Evolutionary conservation across 2,797 vertebrate genomes (phyloP).

Genomic region (Kryptolebias ocellatus): DNA sequence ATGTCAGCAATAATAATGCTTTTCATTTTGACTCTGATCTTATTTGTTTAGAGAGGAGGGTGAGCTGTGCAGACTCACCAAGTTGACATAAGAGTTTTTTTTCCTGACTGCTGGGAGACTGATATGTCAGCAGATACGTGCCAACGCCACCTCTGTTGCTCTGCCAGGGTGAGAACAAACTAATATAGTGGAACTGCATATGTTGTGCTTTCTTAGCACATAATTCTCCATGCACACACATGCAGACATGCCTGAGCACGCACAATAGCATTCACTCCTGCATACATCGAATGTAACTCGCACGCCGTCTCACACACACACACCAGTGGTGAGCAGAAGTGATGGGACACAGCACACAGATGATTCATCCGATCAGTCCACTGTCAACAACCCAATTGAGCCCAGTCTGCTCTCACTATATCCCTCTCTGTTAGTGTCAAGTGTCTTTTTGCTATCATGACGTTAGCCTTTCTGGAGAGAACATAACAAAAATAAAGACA

Average conservation of each 20-base stretch:
- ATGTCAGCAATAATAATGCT: slow-evolving; percentile 78
- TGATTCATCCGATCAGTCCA: slow-evolving; percentile 20
- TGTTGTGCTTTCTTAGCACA: slow-evolving; percentile 50
- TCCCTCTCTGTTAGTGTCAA: slow-evolving; percentile 15
- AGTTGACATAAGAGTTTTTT: slow-evolving; percentile 64
- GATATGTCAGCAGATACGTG: slow-evolving; percentile 70
- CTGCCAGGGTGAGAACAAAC: slow-evolving; percentile 58
- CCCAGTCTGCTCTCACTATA: slow-evolving; percentile 10
- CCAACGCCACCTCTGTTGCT: slow-evolving; percentile 43
- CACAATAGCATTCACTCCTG: slow-evolving; percentile 8
- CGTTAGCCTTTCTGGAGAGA: slow-evolving; percentile 5
- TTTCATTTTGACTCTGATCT: slow-evolving; percentile 76
- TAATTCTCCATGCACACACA: slow-evolving; percentile 31
- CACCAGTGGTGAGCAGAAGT: slow-evolving; percentile 2
- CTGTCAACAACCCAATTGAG: slow-evolving; percentile 25
- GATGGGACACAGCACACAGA: slow-evolving; percentile 21
- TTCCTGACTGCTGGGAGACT: slow-evolving; percentile 52
- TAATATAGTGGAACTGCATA: slow-evolving; percentile 65
- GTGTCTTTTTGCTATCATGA: neutral
- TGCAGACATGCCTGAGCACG: slow-evolving; percentile 8
- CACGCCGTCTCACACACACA: slow-evolving; percentile 11
- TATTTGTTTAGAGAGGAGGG: slow-evolving; percentile 72
- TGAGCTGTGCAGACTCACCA: slow-evolving; percentile 36
- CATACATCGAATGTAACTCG: slow-evolving; percentile 13
- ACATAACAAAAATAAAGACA: neutral